Evolutionary conservation across 1,140 invertebrate genomes (phyloP), one percentile per base, ranked within the genome.

Genomic region (Zaprionus camerounensis): DNA sequence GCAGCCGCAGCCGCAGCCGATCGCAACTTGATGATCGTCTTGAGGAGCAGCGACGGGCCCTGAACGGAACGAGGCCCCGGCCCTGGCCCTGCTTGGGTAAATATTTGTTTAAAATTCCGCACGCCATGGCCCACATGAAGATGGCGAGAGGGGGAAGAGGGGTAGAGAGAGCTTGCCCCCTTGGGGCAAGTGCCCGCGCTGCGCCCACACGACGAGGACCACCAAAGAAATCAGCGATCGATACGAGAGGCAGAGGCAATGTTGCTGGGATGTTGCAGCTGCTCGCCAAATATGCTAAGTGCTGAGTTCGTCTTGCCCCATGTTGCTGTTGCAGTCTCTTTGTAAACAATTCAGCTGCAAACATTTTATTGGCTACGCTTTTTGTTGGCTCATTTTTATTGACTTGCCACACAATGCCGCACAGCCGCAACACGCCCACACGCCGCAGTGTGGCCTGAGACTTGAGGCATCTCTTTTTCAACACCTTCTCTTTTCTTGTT

Each of bases 81-180:
- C 41, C 58, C 41, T 63, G 59, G 13, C 41, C 41, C 41, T 76
- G 81, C 78, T 79, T 88, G 78, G 70, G 68, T 90, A 90, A 90
- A 90, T 90, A 90, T 90, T 90, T 90, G 76, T 77, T 90, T 82
- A 81, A 90, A 88, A 90, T 84, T 90, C 85, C 81, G 81, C 85
- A 88, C 78, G 81, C 84, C 83, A 69, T 66, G 71, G 78, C 71
- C 31, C 31, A 34, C 31, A 34, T 34, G 31, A 34, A 11, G 31
- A 34, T 6, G 13, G 38, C 6, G 44, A 17, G 17, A 3, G 2
- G 44, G n/a, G 17, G 17, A 1, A 24, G 20, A 5, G 11, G 20
- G 9, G 2, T 3, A 51, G 46, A 20, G 46, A 51, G 46, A 22
- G 46, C 11, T 20, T 36, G 41, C 31, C 38, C 57, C 56, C 44